A percentile compares a stretch with the other conserved stretches of the same genome.
Evolutionary conservation across 30 jellyfish, hydroid and myxozoan species (phyloP).

Genomic region (Rhopilema esculentum): DNA sequence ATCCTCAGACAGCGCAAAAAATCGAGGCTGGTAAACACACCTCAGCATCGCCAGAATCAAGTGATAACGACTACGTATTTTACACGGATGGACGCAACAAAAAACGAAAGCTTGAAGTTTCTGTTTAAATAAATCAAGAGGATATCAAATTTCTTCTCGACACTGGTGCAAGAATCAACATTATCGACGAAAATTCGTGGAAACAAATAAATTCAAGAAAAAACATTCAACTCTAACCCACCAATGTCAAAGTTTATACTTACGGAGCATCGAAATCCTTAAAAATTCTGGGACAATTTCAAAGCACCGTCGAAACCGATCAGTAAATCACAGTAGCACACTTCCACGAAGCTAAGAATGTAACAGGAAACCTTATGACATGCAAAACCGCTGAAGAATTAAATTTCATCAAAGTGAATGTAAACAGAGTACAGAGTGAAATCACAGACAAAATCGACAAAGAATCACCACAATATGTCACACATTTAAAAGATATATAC

Average conservation of each 20-base stretch:
- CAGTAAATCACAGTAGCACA: neutral
- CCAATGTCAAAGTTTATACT: neutral
- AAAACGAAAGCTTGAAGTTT: neutral
- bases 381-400: slow-evolving; percentile 11
- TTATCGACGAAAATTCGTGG: slow-evolving; percentile 7
- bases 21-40: neutral
- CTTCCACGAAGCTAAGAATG: neutral
- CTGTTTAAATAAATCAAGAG: neutral
- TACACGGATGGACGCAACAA: slow-evolving; percentile 12
- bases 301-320: neutral
- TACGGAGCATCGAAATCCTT: slow-evolving; percentile 2
- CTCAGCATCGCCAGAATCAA: neutral
- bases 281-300: neutral
- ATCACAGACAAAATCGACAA: slow-evolving; percentile 23
- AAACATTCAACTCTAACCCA: neutral
- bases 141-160: neutral
- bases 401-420: slow-evolving; percentile 1
- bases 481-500: slow-evolving; percentile 29
- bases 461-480: slow-evolving; percentile 41
- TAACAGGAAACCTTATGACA: neutral
- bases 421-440: slow-evolving; percentile 19
- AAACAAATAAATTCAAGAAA: neutral
- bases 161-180: slow-evolving; percentile 21
- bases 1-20: neutral
- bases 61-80: slow-evolving; percentile 2